Evolutionary conservation across 2,113 vertebrate genomes (phyloP).

Genomic region (Ginglymostoma cirratum): DNA sequence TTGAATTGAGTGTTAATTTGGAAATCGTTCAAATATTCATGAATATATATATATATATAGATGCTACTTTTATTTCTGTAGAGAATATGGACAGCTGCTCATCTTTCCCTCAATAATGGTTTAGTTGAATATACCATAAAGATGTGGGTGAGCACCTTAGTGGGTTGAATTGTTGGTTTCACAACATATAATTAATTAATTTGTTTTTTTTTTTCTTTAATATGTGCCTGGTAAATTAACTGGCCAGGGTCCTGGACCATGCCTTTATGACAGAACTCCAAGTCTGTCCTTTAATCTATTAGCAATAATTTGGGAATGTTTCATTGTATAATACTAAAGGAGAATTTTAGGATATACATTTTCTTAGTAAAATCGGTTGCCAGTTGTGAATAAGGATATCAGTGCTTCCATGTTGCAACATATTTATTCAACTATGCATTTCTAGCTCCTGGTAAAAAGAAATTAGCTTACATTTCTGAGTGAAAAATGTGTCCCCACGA

Average conservation of each 20-base stretch:
- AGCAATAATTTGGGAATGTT: background rate
- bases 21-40: background rate
- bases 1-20: constrained; percentile 20
- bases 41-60: background rate
- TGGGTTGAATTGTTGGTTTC: background rate
- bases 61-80: background rate
- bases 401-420: background rate
- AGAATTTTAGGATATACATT: background rate
- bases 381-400: background rate
- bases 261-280: background rate
- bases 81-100: background rate
- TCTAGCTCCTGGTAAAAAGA: background rate
- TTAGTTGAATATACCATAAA: background rate
- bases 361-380: background rate
- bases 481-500: background rate
- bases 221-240: background rate
- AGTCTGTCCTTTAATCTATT: background rate
- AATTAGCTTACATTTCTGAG: background rate
- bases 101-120: background rate
- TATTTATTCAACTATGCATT: background rate
- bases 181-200: background rate
- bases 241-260: background rate
- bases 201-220: background rate
- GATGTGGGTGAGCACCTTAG: background rate
- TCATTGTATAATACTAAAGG: background rate